phyloP scores from a whole-genome alignment of 2,797 vertebrate genomes.

The Myripristis murdjan region DNA sequence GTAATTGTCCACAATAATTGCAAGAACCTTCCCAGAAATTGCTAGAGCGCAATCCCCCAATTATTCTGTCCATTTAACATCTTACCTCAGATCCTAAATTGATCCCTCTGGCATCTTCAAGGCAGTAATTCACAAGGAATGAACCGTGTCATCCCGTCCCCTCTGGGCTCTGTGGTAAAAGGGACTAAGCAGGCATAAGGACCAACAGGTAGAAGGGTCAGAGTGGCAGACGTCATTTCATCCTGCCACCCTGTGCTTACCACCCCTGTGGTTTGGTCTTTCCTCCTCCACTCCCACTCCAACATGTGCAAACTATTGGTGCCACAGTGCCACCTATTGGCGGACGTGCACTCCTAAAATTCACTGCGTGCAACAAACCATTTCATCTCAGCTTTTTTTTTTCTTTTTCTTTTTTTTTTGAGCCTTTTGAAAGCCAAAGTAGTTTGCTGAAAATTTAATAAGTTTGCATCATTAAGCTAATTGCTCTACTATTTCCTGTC shows the following conservation, averaged over 20 bases:
- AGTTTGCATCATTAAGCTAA: background rate
- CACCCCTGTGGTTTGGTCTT: conserved; percentile 13
- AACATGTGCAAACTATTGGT: conserved; percentile 42
- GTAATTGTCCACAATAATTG: conserved; percentile 36
- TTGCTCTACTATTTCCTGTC: conserved; percentile 3
- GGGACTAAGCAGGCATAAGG: conserved; percentile 6
- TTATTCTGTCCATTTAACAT: conserved; percentile 55
- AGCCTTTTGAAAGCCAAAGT: background rate
- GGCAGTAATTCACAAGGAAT: conserved; percentile 29
- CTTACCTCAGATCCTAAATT: conserved; percentile 54
- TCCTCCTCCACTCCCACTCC: background rate
- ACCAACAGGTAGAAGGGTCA: conserved; percentile 18
- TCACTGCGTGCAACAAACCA: background rate
- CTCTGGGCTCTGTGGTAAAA: conserved; percentile 8
- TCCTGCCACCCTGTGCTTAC: conserved; percentile 23
- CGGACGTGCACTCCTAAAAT: background rate
- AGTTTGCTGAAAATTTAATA: conserved; percentile 10
- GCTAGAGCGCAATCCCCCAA: conserved; percentile 39
- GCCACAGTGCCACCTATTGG: conserved; percentile 80
- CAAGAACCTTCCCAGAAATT: conserved; percentile 34
- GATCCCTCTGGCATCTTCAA: conserved; percentile 37
- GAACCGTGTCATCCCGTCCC: conserved; percentile 6
- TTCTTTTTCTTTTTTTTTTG: too few relatives aligned
- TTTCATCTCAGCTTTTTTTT: background rate
- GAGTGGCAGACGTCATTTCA: conserved; percentile 19